Percentiles rank a stretch among this genome's conserved stretches.
phyloP scores from a whole-genome alignment of 2,888 invertebrate species.

The Oscheius sp. region DNA sequence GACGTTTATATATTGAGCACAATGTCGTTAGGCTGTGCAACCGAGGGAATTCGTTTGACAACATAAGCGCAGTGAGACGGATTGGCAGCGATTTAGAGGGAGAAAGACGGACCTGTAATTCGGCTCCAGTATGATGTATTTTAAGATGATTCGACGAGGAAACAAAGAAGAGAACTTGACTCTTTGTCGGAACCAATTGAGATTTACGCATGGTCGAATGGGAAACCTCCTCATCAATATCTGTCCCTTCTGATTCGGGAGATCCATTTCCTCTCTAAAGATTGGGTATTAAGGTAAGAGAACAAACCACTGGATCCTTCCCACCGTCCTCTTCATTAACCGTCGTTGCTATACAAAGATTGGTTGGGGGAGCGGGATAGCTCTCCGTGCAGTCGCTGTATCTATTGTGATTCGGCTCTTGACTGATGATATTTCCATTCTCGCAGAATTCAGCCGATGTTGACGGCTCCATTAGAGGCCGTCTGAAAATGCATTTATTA shows the following conservation, averaged over 20 bases:
- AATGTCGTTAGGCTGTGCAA: too few species aligned
- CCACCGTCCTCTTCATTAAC: conserved; percentile 3
- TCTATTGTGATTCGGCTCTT: neutral
- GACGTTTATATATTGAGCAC: too few species aligned
- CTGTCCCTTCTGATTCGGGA: conserved; percentile 15
- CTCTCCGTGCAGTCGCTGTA: conserved; percentile 32
- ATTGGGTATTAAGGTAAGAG: neutral
- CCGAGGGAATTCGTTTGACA: neutral
- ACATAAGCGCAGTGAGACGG: neutral
- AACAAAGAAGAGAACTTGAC: conserved; percentile 61
- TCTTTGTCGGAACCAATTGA: conserved; percentile 49
- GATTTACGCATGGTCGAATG: conserved; percentile 11
- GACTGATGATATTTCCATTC: conserved; percentile 1
- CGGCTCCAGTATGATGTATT: conserved; percentile 58
- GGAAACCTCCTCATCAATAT: conserved; percentile 35
- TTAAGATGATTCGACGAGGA: conserved; percentile 52
- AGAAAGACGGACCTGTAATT: conserved; percentile 52
- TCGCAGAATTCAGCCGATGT: conserved; percentile 33
- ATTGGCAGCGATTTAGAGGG: neutral
- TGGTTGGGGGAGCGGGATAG: conserved; percentile 30
- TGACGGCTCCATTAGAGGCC: conserved; percentile 32
- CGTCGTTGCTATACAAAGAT: conserved; percentile 4
- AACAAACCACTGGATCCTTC: neutral
- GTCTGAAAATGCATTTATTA: neutral
- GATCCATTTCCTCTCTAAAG: conserved; percentile 6